Evolutionary conservation across 2,888 invertebrate genomes (phyloP).

Genomic region (Cremastinae sp.): DNA sequence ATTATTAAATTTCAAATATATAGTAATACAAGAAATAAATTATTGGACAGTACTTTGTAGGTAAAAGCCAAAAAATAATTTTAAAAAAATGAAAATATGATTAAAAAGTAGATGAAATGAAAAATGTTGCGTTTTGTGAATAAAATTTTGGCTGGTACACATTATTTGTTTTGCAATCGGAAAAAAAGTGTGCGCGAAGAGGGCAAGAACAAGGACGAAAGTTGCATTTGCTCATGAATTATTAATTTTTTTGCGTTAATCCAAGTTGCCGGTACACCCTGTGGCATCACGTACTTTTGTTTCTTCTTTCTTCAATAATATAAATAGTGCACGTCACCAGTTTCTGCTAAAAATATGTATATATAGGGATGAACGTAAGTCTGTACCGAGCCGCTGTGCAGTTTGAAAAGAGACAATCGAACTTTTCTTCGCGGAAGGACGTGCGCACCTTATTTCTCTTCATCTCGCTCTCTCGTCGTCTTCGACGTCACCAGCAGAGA

Average conservation of each 20-base stretch:
- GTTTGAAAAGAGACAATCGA: slow-evolving; percentile 51
- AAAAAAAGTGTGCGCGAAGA: slow-evolving; percentile 18
- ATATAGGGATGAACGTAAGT: neutral
- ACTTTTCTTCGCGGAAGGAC: slow-evolving; percentile 49
- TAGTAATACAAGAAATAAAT: neutral
- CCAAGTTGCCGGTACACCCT: slow-evolving; percentile 44
- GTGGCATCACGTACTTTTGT: slow-evolving; percentile 21
- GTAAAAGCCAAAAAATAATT: neutral
- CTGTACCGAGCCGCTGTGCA: slow-evolving; percentile 1
- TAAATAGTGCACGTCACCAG: slow-evolving; percentile 10
- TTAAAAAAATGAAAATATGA: neutral
- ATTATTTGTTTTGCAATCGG: slow-evolving; percentile 25
- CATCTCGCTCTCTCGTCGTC: slow-evolving; percentile 16
- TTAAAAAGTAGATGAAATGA: neutral
- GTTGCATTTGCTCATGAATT: slow-evolving; percentile 45
- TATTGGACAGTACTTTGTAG: no score
- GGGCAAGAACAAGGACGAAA: slow-evolving; percentile 27
- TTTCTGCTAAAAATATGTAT: neutral
- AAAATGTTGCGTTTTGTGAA: neutral
- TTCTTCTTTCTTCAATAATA: slow-evolving; percentile 26
- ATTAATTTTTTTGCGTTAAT: slow-evolving; percentile 55
- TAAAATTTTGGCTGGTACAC: neutral
- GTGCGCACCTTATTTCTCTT: slow-evolving; percentile 32
- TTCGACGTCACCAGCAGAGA: slow-evolving; percentile 10
- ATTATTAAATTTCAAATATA: slow-evolving; percentile 11